phyloP scores from a whole-genome alignment of 2,888 invertebrate genomes.

The Heteropelma amictum region DNA sequence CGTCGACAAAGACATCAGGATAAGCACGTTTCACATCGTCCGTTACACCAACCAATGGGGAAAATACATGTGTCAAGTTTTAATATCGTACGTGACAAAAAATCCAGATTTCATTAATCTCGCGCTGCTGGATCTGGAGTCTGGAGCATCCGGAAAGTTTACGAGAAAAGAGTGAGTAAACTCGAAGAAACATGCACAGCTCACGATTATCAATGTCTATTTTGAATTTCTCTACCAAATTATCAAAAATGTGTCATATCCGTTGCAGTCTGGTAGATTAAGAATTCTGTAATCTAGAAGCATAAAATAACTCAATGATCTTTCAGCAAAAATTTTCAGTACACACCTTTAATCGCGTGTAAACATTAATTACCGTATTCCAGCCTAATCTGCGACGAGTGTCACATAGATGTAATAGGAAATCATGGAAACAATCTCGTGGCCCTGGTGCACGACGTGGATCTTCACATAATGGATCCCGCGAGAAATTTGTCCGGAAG shows the following conservation, averaged over 20 bases:
- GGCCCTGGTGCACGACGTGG: constrained; percentile 67
- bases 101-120: constrained; percentile 57
- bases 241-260: neutral
- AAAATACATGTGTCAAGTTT: constrained; percentile 61
- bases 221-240: neutral
- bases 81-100: constrained; percentile 66
- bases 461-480: constrained; percentile 71
- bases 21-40: constrained; percentile 72
- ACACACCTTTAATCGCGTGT: too few relatives aligned
- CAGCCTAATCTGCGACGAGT: constrained; percentile 62
- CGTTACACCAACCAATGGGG: constrained; percentile 62
- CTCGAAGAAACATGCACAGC: neutral
- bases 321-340: too few relatives aligned
- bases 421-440: constrained; percentile 73
- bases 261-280: too few relatives aligned
- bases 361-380: constrained; percentile 42
- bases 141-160: constrained; percentile 63
- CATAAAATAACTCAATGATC: too few relatives aligned
- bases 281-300: too few relatives aligned
- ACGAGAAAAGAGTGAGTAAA: constrained; percentile 55
- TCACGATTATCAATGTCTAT: too few relatives aligned
- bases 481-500: constrained; percentile 64
- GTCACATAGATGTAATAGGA: constrained; percentile 73
- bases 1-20: constrained; percentile 59
- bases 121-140: constrained; percentile 67